phyloP scores from a whole-genome alignment of 2,797 vertebrate genomes.

The Halcyon leucocephala region DNA sequence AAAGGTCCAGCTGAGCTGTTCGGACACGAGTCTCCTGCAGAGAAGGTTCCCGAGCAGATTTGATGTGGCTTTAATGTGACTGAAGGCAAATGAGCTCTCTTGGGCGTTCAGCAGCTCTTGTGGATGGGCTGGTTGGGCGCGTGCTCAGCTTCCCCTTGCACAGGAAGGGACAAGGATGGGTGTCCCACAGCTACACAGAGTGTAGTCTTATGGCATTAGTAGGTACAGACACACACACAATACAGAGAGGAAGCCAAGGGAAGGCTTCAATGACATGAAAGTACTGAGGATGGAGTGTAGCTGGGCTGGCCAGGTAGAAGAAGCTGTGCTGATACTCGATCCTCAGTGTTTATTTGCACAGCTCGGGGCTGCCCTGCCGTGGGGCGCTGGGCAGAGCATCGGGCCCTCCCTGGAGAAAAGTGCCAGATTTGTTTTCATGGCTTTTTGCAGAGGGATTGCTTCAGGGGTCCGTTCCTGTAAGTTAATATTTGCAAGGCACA shows the following conservation, averaged over 20 bases:
- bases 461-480: constrained; percentile 87
- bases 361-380: constrained; percentile 81
- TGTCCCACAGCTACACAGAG: not conserved
- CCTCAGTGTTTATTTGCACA: constrained; percentile 76
- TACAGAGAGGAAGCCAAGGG: not conserved
- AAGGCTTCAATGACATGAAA: not conserved
- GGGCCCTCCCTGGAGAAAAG: constrained; percentile 80
- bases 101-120: not conserved
- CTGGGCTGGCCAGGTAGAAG: constrained; percentile 8
- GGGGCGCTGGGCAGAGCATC: constrained; percentile 62
- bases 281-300: not conserved
- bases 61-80: rapidly evolving
- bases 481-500: constrained; percentile 71
- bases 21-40: not conserved
- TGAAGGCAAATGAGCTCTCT: not conserved
- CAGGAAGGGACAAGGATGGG: too few species aligned
- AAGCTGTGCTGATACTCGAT: not conserved
- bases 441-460: constrained; percentile 82
- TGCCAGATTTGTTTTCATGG: constrained; percentile 80
- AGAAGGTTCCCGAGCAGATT: not conserved
- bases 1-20: not conserved
- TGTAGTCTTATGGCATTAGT: rapidly evolving
- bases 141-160: not conserved
- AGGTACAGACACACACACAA: not conserved
- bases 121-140: not conserved